Percentiles rank a stretch among this genome's conserved stretches.
These are phyloP conservation scores for Morone chrysops DNA, from an alignment of 2,113 vertebrate genomes.

Conservation along the genomic window DNA sequence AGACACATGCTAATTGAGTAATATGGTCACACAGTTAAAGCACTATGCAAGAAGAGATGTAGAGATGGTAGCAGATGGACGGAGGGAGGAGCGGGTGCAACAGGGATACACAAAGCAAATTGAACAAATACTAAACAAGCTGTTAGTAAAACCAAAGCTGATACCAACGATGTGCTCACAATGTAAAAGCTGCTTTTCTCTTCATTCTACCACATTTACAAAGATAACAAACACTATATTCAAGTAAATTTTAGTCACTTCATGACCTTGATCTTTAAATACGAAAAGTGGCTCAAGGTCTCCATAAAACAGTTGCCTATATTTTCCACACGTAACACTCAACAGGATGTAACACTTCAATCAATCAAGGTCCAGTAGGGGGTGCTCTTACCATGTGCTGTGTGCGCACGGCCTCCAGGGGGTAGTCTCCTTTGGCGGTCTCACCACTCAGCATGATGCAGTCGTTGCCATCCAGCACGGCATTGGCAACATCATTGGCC, in stretches of 20 bases:
- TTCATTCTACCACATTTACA: background rate
- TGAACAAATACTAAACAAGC: slow-evolving; percentile 43
- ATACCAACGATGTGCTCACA: background rate
- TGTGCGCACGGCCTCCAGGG: slow-evolving; percentile 93
- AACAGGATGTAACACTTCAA: background rate
- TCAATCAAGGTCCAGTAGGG: background rate
- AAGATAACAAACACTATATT: background rate
- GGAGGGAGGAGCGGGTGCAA: slow-evolving; percentile 11
- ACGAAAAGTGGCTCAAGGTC: background rate
- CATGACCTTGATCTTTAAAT: too few relatives aligned
- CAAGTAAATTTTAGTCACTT: background rate
- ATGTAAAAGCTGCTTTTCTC: background rate
- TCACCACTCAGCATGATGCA: slow-evolving; percentile 99
- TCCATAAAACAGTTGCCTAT: background rate
- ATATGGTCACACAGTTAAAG: slow-evolving; percentile 84
- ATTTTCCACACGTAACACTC: background rate
- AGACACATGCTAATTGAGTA: slow-evolving; percentile 87
- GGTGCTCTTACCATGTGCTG: slow-evolving; percentile 90
- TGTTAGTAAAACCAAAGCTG: slow-evolving; percentile 53
- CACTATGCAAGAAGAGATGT: slow-evolving; percentile 65
- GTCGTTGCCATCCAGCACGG: slow-evolving; percentile 95
- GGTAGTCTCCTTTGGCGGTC: slow-evolving; percentile 98
- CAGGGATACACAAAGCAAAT: slow-evolving; percentile 30
- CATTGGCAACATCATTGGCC: slow-evolving; percentile 96
- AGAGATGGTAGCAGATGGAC: slow-evolving; percentile 70